Evolutionary conservation across 2,113 vertebrate species (phyloP).

Genomic region (Circaetus gallicus): DNA sequence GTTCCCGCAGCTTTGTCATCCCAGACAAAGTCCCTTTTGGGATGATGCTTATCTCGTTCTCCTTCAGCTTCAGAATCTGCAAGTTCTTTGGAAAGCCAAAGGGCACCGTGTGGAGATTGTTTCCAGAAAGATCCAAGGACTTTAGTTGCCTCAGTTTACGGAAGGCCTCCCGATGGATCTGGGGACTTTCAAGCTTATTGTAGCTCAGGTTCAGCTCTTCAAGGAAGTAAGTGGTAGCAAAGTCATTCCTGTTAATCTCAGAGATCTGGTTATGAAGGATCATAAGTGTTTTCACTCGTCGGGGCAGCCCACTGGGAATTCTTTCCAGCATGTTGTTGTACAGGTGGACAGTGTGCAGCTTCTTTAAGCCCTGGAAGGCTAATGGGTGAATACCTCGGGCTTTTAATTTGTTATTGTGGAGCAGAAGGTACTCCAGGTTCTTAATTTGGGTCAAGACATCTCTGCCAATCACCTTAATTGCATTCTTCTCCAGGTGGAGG

Average conservation of each 20-base stretch:
- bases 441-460: constrained; percentile 84
- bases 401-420: constrained; percentile 92
- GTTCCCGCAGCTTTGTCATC: constrained; percentile 87
- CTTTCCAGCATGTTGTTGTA: constrained; percentile 94
- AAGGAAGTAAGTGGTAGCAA: constrained; percentile 86
- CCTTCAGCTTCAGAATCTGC: constrained; percentile 85
- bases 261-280: constrained; percentile 91
- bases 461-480: constrained; percentile 81
- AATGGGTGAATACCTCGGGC: constrained; percentile 85
- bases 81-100: constrained; percentile 90
- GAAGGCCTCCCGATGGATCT: constrained; percentile 90
- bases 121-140: constrained; percentile 90
- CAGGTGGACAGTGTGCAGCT: constrained; percentile 94
- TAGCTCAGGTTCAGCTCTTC: constrained; percentile 97
- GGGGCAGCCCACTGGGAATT: constrained; percentile 89
- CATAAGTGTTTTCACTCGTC: constrained; percentile 92
- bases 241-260: constrained; percentile 90
- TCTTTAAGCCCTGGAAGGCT: constrained; percentile 93
- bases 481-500: constrained; percentile 95
- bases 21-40: constrained; percentile 82
- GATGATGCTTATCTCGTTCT: constrained; percentile 83
- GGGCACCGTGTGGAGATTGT: constrained; percentile 81
- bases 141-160: constrained; percentile 89
- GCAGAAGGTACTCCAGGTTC: constrained; percentile 92
- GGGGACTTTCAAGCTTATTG: constrained; percentile 87